Conservation (phyloP, 2,888 invertebrate genomes). For the Glaucopsyche alexis region DNA sequence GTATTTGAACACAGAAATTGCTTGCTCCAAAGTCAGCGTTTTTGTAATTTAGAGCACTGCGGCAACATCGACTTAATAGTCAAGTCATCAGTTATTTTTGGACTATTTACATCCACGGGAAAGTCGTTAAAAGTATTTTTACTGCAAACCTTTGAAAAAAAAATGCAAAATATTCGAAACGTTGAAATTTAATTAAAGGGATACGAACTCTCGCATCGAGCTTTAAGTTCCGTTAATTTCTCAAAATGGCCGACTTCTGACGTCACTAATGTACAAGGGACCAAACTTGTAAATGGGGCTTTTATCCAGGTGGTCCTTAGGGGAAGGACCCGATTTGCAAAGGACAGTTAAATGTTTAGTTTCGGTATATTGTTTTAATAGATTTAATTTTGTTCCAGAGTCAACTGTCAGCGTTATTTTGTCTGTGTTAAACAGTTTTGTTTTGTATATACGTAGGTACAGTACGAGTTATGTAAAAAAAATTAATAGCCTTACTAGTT, state of each 20-base stretch:
- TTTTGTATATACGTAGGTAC: no score
- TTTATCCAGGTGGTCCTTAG: constrained; percentile 22
- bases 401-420: not conserved
- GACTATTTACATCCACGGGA: not conserved
- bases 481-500: no score
- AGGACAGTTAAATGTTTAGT: not conserved
- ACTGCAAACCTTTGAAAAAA: not conserved
- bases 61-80: not conserved
- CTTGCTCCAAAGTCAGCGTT: constrained; percentile 2
- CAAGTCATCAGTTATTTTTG: not conserved
- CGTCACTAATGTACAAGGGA: constrained; percentile 10
- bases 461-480: no score
- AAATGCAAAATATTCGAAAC: not conserved
- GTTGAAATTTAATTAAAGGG: not conserved
- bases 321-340: not conserved
- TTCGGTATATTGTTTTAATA: not conserved
- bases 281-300: constrained; percentile 11
- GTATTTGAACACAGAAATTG: constrained; percentile 18
- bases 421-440: not conserved
- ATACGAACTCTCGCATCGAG: not conserved
- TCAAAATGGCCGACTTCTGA: not conserved
- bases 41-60: constrained; percentile 14
- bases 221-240: not conserved
- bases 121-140: not conserved
- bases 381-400: not conserved